Base-by-base conservation (phyloP, 2,888 invertebrate genomes). In the Pomacea canaliculata region DNA sequence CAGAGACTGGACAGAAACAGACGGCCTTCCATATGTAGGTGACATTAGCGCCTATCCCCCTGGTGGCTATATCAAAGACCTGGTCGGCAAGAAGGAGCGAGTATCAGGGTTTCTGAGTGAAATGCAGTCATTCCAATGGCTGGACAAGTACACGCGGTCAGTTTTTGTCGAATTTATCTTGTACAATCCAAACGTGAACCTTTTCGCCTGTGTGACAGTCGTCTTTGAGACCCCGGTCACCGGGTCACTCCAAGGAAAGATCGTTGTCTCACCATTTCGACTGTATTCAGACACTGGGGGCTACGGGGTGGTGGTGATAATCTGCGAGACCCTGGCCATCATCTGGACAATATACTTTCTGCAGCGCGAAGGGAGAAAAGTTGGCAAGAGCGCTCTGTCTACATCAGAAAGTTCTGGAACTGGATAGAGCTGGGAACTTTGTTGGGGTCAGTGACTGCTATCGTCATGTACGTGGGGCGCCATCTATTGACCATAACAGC, bases 101-200 rank as follows among this genome's bases (percentile, higher is more conserved):
- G 84, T 82, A 9, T 77, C 63, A 18, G 27, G 68, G 19, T 81
- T 79, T 9, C 67, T 83, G 13, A 59, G 73, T 9, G 75, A 76
- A 12, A 71, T 85, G 19, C 67, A 80, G 56, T 51, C 65, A 12
- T 73, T 76, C 8, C 60, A 79, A 16, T 87, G 87, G 87, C 74
- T 86, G 7, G 85, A 87, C 76, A 70, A 79, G 62, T 79, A 80
- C 59, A 85, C 86, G 0, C 73, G 86, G 72, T 80, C 83, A 48
- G 65, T 87, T n/a, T 83, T 84, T 73, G 77, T 86, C 10, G 86
- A 86, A 76, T 82, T 86, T 70, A 84, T 84, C 3, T 76, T 85
- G 7, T 87, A 86, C 71, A 85, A 85, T 68, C 84, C 86, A 2
- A 84, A 85, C 70, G 82, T 83, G 48, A 86, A 87, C 76, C 71